Evolutionary conservation across 2,797 vertebrate species (phyloP).

Genomic region (Macroramphosus scolopax): DNA sequence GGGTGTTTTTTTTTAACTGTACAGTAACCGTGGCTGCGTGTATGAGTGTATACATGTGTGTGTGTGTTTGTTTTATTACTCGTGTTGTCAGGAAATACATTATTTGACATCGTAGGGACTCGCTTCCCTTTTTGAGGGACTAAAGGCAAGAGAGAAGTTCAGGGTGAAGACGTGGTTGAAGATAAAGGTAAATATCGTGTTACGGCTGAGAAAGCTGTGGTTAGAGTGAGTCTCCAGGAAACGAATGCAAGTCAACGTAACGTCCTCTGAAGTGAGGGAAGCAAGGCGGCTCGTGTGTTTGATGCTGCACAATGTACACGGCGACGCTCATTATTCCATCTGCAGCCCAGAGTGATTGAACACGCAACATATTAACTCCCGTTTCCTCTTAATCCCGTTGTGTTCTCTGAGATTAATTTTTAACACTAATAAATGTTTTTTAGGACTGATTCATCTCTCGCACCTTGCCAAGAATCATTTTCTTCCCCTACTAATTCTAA

Average conservation of each 20-base stretch:
- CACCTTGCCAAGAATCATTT: slow-evolving; percentile 82
- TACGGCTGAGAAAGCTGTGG: too few relatives aligned
- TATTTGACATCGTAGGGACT: too few relatives aligned
- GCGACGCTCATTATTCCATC: slow-evolving; percentile 72
- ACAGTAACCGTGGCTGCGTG: slow-evolving; percentile 36
- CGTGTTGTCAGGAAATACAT: too few relatives aligned
- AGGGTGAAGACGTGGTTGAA: too few relatives aligned
- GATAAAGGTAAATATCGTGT: too few relatives aligned
- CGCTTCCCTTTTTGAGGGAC: too few relatives aligned
- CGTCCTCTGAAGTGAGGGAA: too few relatives aligned
- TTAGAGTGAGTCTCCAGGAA: too few relatives aligned
- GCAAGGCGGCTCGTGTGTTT: slow-evolving; percentile 7
- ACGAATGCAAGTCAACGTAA: too few relatives aligned
- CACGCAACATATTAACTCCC: slow-evolving; percentile 72
- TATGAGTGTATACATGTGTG: slow-evolving; percentile 14
- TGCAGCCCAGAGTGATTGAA: slow-evolving; percentile 67
- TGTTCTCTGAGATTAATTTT: slow-evolving; percentile 77
- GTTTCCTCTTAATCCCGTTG: slow-evolving; percentile 77
- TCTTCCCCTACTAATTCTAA: slow-evolving; percentile 80
- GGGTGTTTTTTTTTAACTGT: slow-evolving; percentile 58
- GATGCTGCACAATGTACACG: slow-evolving; percentile 46
- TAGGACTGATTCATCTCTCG: slow-evolving; percentile 81
- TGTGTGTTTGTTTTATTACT: not conserved
- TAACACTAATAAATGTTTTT: slow-evolving; percentile 80
- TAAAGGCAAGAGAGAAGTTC: too few relatives aligned